These are phyloP conservation scores for Bombus fervidus DNA, from an alignment of 1,140 invertebrate species.

Conservation along the genomic window DNA sequence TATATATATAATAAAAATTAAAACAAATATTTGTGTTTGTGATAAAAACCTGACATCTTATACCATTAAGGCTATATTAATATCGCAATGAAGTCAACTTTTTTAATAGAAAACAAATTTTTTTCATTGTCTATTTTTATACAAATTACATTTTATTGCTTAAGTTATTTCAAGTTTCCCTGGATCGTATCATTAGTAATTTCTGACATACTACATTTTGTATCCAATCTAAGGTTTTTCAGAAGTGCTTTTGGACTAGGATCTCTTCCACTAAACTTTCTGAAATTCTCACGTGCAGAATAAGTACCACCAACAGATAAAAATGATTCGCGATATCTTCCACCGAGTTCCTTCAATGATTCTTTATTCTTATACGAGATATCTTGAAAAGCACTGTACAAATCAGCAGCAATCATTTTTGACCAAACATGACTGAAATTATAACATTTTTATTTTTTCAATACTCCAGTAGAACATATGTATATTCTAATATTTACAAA, in stretches of 20 bases:
- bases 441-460: neutral
- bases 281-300: slow-evolving; percentile 92
- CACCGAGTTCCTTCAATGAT: slow-evolving; percentile 84
- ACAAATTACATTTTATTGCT: slow-evolving; percentile 19
- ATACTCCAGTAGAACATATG: neutral
- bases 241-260: slow-evolving; percentile 93
- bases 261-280: slow-evolving; percentile 95
- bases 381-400: slow-evolving; percentile 93
- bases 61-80: neutral
- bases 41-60: neutral
- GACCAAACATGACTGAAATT: slow-evolving; percentile 88
- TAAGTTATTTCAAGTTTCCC: slow-evolving; percentile 25
- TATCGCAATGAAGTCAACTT: slow-evolving; percentile 1
- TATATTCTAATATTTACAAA: neutral
- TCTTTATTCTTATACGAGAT: slow-evolving; percentile 79
- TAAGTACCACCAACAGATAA: slow-evolving; percentile 91
- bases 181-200: neutral
- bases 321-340: slow-evolving; percentile 92
- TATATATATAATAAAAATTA: neutral
- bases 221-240: slow-evolving; percentile 84
- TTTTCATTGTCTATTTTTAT: slow-evolving; percentile 8
- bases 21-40: slow-evolving; percentile 6
- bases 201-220: slow-evolving; percentile 9
- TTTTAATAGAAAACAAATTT: neutral
- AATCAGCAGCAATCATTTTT: slow-evolving; percentile 94